Evolutionary conservation across 2,113 vertebrate species (phyloP).

Genomic region (Chelonoidis abingdonii): DNA sequence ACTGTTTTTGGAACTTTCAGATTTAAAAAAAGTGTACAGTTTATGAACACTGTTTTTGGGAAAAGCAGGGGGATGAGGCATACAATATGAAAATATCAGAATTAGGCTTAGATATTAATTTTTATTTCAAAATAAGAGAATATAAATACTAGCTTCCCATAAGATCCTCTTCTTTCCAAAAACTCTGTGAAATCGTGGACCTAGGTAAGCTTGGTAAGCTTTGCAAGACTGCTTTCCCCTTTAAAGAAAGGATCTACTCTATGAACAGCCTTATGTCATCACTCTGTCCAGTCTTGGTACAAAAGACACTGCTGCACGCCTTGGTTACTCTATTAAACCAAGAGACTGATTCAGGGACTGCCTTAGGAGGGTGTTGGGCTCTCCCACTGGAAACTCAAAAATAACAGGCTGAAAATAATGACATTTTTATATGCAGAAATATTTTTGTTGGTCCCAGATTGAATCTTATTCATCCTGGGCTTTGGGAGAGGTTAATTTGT

Average conservation of each 20-base stretch:
- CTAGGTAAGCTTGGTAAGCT: background rate
- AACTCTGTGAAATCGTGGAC: background rate
- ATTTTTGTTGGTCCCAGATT: background rate
- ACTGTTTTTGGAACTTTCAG: background rate
- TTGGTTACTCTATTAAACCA: background rate
- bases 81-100: background rate
- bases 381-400: background rate
- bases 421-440: background rate
- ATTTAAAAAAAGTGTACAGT: background rate
- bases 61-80: background rate
- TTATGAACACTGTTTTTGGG: background rate
- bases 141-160: background rate
- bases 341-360: background rate
- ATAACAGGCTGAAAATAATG: background rate
- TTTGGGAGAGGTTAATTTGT: background rate
- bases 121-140: background rate
- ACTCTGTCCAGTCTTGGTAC: background rate
- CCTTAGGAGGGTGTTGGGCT: background rate
- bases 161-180: background rate
- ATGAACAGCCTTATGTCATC: background rate
- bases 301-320: background rate
- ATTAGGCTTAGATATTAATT: background rate
- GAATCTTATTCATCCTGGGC: background rate
- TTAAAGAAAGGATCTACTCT: background rate
- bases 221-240: background rate